Conservation (phyloP, 2,888 invertebrate genomes). For the Nephrotoma guestfalica region DNA sequence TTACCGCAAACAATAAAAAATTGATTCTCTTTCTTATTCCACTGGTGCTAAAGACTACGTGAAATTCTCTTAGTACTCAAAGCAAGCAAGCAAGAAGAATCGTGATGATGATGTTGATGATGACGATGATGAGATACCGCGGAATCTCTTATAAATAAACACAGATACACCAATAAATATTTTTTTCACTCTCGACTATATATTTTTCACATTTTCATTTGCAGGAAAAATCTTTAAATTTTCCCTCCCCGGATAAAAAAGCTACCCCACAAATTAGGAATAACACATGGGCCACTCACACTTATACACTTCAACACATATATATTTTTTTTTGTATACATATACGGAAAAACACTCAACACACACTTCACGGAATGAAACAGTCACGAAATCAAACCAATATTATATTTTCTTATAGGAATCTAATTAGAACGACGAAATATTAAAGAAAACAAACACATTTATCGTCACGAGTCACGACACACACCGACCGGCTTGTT, state of each 20-base stretch:
- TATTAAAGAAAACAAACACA: not conserved
- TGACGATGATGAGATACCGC: not conserved
- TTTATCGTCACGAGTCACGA: not conserved
- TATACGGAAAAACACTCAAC: not conserved
- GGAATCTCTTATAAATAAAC: not conserved
- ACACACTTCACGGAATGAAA: not conserved
- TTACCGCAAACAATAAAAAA: not conserved
- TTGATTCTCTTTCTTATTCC: not conserved
- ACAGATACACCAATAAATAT: not conserved
- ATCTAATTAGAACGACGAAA: not conserved
- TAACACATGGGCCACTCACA: not conserved
- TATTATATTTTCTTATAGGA: not conserved
- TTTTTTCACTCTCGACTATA: not conserved
- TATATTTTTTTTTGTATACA: not conserved
- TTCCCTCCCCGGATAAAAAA: not conserved
- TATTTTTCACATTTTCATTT: not conserved
- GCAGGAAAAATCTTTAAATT: not conserved
- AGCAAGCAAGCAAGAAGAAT: not conserved
- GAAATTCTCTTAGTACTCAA: not conserved
- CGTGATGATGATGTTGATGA: not conserved
- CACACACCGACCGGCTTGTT: not conserved
- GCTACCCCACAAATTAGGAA: not conserved
- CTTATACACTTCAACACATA: not conserved
- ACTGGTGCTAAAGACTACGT: not conserved
- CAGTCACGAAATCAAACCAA: not conserved